A percentile compares a stretch with the other conserved stretches of the same genome.
These are phyloP conservation scores for Orthosia cruda DNA, from an alignment of 2,888 invertebrate species.

Conservation along the genomic window DNA sequence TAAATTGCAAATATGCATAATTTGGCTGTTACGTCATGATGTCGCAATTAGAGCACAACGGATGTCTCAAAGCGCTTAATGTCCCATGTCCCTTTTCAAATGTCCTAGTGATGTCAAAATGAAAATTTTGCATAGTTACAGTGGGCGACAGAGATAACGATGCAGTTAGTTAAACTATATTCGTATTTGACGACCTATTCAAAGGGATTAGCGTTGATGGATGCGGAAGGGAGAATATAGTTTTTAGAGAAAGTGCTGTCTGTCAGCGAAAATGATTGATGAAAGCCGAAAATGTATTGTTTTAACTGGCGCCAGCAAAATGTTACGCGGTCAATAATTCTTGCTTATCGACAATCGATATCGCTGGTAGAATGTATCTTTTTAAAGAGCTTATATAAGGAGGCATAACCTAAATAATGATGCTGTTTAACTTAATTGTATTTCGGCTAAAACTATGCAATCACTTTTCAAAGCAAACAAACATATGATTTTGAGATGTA, in stretches of 20 bases:
- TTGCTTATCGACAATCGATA: too few species aligned
- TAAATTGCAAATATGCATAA: conserved; percentile 66
- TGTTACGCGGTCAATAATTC: too few species aligned
- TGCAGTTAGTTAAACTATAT: background rate
- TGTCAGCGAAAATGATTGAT: background rate
- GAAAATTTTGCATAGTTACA: conserved; percentile 25
- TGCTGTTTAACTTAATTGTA: background rate
- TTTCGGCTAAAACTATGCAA: background rate
- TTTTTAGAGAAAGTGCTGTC: background rate
- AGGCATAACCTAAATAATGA: background rate
- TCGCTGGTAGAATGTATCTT: too few species aligned
- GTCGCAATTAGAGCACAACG: conserved; percentile 56
- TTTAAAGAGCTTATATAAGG: too few species aligned
- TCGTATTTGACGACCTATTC: background rate
- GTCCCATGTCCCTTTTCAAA: conserved; percentile 43
- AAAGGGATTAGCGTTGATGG: background rate
- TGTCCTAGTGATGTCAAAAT: conserved; percentile 25
- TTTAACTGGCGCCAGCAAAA: too few species aligned
- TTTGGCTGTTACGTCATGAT: conserved; percentile 56
- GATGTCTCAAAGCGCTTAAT: conserved; percentile 58
- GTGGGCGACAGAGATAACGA: background rate
- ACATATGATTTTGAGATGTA: too few species aligned
- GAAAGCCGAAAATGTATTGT: too few species aligned
- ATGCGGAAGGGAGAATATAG: conserved; percentile 9
- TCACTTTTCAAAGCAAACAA: too few species aligned